phyloP scores from a whole-genome alignment of 2,113 vertebrate genomes.

The Dicrurus megarhynchus region DNA sequence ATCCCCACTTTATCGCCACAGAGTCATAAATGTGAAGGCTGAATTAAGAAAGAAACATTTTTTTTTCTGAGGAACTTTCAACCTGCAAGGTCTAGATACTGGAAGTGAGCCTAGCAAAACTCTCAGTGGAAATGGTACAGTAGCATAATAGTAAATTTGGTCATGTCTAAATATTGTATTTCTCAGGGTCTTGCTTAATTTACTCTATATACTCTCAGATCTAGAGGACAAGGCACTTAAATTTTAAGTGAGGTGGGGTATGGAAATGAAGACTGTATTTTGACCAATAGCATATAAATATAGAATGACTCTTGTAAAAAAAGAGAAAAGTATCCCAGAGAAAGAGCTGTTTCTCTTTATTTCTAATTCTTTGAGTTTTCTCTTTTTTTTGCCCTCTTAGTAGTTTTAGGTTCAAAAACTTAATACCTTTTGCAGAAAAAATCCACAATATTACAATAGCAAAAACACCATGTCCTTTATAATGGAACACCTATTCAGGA shows the following conservation, averaged over 20 bases:
- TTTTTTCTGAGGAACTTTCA: not conserved
- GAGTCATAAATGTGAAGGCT: not conserved
- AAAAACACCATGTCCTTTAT: slow-evolving; percentile 3
- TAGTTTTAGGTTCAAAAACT: slow-evolving; percentile 8
- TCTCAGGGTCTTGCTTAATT: not conserved
- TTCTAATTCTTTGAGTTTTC: not conserved
- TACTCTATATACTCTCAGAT: not conserved
- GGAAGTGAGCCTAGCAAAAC: not conserved
- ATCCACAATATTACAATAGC: not conserved
- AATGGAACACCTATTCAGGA: slow-evolving; percentile 66
- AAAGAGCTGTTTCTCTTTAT: not conserved
- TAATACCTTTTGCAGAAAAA: slow-evolving; percentile 1
- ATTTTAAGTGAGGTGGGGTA: not conserved
- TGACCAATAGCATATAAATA: not conserved
- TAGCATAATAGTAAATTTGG: not conserved
- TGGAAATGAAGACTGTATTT: not conserved
- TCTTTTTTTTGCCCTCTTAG: not conserved
- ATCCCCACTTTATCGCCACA: not conserved
- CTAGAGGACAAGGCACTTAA: not conserved
- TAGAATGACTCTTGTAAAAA: not conserved
- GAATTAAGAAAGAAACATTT: not conserved
- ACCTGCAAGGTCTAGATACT: not conserved
- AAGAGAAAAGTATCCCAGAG: not conserved
- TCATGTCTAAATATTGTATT: not conserved
- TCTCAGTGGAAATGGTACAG: not conserved